phyloP scores from a whole-genome alignment of 2,888 invertebrate genomes.

The Chrysodeixis includens region DNA sequence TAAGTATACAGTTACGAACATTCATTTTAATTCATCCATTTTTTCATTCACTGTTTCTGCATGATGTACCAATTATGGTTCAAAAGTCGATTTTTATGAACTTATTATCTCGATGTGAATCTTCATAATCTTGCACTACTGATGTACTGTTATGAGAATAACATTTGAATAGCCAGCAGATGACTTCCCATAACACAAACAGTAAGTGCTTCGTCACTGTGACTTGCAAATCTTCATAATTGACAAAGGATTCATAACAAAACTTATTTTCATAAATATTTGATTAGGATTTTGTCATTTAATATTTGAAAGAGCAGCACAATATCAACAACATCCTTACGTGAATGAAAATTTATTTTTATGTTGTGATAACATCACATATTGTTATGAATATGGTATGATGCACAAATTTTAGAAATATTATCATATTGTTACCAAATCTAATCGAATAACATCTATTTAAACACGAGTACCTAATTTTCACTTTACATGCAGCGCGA shows the following conservation, averaged over 20 bases:
- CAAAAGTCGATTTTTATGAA: too few species aligned
- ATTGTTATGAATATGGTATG: too few species aligned
- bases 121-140: neutral
- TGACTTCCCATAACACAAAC: neutral
- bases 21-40: too few species aligned
- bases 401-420: too few species aligned
- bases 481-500: neutral
- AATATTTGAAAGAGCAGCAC: neutral
- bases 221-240: constrained; percentile 8
- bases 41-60: too few species aligned
- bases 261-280: constrained; percentile 13
- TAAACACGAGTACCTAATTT: too few species aligned
- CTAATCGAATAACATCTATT: neutral
- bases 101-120: too few species aligned
- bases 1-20: too few species aligned
- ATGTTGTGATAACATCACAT: too few species aligned
- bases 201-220: neutral
- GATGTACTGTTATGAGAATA: neutral
- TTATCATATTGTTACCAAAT: neutral
- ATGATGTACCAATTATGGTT: too few species aligned
- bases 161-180: neutral
- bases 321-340: neutral
- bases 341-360: neutral
- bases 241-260: constrained; percentile 7
- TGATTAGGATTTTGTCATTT: constrained; percentile 12